Percentiles rank a stretch among this genome's conserved stretches.
phyloP scores from a whole-genome alignment of 1,140 invertebrate species.

The Tyrophagus putrescentiae region DNA sequence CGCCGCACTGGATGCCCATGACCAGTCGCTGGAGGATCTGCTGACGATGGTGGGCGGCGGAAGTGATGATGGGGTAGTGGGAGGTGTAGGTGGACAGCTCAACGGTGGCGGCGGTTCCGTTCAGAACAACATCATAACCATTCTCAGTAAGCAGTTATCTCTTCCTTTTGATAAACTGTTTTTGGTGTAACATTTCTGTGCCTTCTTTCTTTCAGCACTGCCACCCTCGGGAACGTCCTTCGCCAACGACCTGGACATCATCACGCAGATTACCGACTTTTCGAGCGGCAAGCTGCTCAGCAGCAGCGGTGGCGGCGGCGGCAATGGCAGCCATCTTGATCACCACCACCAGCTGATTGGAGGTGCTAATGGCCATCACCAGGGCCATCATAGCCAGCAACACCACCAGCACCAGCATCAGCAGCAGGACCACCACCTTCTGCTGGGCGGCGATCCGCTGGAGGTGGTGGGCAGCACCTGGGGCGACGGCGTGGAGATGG shows the following conservation, averaged over 20 bases:
- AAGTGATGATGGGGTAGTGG: background rate
- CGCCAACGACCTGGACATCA: slow-evolving; percentile 1
- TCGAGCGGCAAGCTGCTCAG: background rate
- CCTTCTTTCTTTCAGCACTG: background rate
- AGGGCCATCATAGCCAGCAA: background rate
- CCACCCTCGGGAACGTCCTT: background rate
- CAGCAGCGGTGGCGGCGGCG: too few relatives aligned
- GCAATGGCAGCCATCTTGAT: background rate
- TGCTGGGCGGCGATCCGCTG: too few relatives aligned
- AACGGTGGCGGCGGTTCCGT: too few relatives aligned
- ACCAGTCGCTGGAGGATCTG: background rate
- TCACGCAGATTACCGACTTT: background rate
- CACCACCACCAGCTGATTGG: background rate
- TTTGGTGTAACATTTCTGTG: background rate
- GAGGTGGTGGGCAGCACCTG: too few relatives aligned
- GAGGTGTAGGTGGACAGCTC: too few relatives aligned
- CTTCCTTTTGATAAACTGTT: background rate
- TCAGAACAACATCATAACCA: slow-evolving; percentile 10
- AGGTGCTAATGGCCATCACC: background rate
- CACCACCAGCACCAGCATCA: background rate
- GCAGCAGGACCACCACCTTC: background rate
- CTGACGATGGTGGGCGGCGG: background rate
- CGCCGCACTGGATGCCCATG: background rate
- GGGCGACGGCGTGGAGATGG: too few relatives aligned
- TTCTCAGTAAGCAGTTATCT: background rate